phyloP scores from a whole-genome alignment of 30 jellyfish, hydroid and myxozoan species.

The Cassiopea andromeda region DNA sequence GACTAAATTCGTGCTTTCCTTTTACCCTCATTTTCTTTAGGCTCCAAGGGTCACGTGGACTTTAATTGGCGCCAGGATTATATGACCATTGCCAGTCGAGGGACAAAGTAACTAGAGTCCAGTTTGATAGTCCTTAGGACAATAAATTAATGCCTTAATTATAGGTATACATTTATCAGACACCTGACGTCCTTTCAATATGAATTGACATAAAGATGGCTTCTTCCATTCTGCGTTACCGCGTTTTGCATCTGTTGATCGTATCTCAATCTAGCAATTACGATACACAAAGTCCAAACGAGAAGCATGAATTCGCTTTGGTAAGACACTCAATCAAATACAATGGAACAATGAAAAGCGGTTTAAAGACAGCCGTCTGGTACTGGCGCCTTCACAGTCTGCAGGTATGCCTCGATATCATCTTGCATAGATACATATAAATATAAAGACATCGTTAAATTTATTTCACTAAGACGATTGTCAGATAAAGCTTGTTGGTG shows the following conservation, averaged over 20 bases:
- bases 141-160: too few species aligned
- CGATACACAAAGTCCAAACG: neutral
- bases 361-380: slow-evolving; percentile 60
- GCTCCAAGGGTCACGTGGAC: too few species aligned
- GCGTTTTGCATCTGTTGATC: neutral
- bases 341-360: slow-evolving; percentile 45
- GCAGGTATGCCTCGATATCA: slow-evolving; percentile 51
- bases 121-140: too few species aligned
- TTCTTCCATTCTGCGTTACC: neutral
- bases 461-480: neutral
- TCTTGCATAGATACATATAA: neutral
- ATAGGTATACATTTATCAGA: neutral
- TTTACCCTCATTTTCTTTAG: too few species aligned
- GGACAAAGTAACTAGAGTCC: too few species aligned
- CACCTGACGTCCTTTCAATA: neutral
- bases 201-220: neutral
- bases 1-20: too few species aligned
- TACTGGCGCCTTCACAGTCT: slow-evolving; percentile 55
- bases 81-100: too few species aligned
- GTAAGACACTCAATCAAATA: neutral
- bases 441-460: neutral
- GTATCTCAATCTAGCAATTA: neutral
- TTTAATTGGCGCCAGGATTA: too few species aligned
- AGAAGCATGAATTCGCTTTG: neutral
- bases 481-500: neutral